phyloP scores from a whole-genome alignment of 1,140 invertebrate species.

The Charaxes varanes region DNA sequence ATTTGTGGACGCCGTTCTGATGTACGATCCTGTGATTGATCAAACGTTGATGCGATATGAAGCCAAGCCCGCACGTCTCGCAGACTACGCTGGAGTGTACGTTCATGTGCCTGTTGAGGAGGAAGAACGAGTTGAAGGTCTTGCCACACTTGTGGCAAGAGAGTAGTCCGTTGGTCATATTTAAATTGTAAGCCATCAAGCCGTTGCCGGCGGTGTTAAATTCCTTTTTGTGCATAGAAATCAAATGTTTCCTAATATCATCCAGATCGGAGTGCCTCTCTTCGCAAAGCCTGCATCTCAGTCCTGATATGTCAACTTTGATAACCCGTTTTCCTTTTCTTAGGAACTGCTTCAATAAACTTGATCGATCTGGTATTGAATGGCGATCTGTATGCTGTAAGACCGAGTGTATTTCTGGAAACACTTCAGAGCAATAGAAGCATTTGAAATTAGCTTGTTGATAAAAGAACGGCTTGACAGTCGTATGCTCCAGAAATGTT shows the following conservation, averaged over 20 bases:
- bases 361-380: slow-evolving; percentile 36
- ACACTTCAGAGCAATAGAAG: slow-evolving; percentile 61
- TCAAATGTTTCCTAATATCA: slow-evolving; percentile 50
- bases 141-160: slow-evolving; percentile 55
- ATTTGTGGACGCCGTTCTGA: slow-evolving; percentile 49
- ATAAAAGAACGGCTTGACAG: slow-evolving; percentile 59
- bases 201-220: slow-evolving; percentile 60
- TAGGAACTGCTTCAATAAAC: slow-evolving; percentile 46
- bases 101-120: slow-evolving; percentile 63
- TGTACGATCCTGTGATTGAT: slow-evolving; percentile 59
- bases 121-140: slow-evolving; percentile 57
- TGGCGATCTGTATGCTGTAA: slow-evolving; percentile 46
- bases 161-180: slow-evolving; percentile 37
- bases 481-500: slow-evolving; percentile 49
- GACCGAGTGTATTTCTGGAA: slow-evolving; percentile 51
- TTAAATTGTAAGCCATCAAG: slow-evolving; percentile 57
- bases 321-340: slow-evolving; percentile 62
- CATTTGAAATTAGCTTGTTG: slow-evolving; percentile 66
- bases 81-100: slow-evolving; percentile 61
- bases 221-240: slow-evolving; percentile 41
- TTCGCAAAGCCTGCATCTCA: slow-evolving; percentile 55
- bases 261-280: slow-evolving; percentile 50
- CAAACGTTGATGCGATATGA: slow-evolving; percentile 59
- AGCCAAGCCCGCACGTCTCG: slow-evolving; percentile 64
- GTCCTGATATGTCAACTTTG: slow-evolving; percentile 57